Conservation (phyloP, 2,797 vertebrate genomes). For the Gallinago solitaria region DNA sequence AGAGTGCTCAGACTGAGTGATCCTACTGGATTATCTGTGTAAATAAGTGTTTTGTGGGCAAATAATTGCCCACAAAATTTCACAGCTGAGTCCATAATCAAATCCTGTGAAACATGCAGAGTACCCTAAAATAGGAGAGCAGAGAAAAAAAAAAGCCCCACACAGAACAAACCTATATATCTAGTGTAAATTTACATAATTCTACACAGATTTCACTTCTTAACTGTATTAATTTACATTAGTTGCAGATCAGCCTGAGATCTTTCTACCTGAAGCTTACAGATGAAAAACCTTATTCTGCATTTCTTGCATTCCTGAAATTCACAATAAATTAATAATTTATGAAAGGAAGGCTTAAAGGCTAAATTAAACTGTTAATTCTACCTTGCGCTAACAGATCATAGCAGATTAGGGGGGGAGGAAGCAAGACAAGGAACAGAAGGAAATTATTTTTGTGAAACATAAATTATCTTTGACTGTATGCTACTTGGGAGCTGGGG, state of each 20-base stretch:
- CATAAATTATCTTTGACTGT: not conserved
- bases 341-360: not conserved
- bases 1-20: not conserved
- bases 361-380: slow-evolving; percentile 5
- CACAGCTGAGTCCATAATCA: not conserved
- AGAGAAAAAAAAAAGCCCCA: not conserved
- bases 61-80: not conserved
- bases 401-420: not conserved
- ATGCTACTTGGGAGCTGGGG: not conserved
- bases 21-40: not conserved
- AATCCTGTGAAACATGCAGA: not conserved
- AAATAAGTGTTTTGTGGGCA: not conserved
- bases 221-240: not conserved
- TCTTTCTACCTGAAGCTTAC: not conserved
- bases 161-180: not conserved
- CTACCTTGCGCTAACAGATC: not conserved
- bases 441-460: not conserved
- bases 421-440: not conserved
- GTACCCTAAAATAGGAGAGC: not conserved
- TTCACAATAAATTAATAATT: not conserved
- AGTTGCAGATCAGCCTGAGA: not conserved
- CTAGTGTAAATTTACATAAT: not conserved
- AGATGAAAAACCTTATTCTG: not conserved
- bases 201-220: not conserved
- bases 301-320: not conserved